Percentiles rank a stretch among this genome's conserved stretches.
Evolutionary conservation across 2,888 invertebrate genomes (phyloP).

Genomic region (Erebia epiphron): DNA sequence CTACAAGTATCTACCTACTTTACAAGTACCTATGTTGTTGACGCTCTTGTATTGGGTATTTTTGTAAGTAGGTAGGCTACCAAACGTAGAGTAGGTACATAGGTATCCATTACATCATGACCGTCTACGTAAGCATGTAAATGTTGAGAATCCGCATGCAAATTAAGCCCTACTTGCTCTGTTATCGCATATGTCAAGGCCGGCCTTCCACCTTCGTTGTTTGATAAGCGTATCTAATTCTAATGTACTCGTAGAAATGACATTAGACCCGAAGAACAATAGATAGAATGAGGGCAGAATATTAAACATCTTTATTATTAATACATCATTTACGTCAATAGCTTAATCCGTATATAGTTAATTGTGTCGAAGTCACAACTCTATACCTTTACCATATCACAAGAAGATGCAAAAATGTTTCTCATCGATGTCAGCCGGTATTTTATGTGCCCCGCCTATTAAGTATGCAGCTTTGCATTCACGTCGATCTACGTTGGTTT

Average conservation of each 20-base stretch:
- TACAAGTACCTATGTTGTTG: too few relatives aligned
- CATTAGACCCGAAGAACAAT: constrained; percentile 17
- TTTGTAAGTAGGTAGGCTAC: neutral
- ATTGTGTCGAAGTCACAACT: too few relatives aligned
- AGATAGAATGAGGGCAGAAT: constrained; percentile 4
- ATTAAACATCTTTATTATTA: neutral
- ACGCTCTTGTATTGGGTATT: too few relatives aligned
- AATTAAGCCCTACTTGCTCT: constrained; percentile 19
- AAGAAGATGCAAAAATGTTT: too few relatives aligned
- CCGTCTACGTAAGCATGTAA: constrained; percentile 8
- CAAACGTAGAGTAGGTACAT: neutral
- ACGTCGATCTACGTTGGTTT: too few relatives aligned
- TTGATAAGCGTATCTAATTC: constrained; percentile 12
- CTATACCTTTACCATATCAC: too few relatives aligned
- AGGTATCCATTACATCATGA: neutral
- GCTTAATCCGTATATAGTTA: too few relatives aligned
- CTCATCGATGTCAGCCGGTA: too few relatives aligned
- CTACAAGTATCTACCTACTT: too few relatives aligned
- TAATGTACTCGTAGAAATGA: neutral
- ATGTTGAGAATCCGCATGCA: constrained; percentile 20
- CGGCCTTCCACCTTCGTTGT: constrained; percentile 17
- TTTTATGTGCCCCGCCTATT: too few relatives aligned
- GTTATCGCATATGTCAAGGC: constrained; percentile 26
- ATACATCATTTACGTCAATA: too few relatives aligned
- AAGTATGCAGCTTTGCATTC: too few relatives aligned